Evolutionary conservation across 2,888 invertebrate genomes (phyloP), one percentile per base, ranked within the genome.

Genomic region (Ashinkailepas kermadecensis): DNA sequence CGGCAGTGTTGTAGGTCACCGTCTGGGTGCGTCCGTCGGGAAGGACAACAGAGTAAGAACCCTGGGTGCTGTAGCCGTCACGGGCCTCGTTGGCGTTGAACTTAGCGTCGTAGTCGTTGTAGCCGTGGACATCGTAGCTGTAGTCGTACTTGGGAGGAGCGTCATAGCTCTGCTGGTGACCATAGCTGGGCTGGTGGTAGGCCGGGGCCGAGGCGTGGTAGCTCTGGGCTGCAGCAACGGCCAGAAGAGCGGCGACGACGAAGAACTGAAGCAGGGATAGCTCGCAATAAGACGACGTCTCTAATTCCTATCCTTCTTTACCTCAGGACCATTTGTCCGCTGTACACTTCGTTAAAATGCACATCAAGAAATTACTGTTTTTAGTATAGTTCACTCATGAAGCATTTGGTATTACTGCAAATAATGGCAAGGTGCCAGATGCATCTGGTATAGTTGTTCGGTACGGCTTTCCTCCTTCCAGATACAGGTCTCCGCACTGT

Each of bases 21-120:
- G 59, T 82, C 81, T 83, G 83, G 58, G 79, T 83, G 70, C 83
- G 83, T 56, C 83, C 83, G 81, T 83, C 83, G 56, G 83, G 83
- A 21, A 83, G 83, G 81, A 80, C 82, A 12, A 83, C 83, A 11
- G 81, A 78, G 83, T 83, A 83, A 54, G 81, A 81, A 58, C 83
- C 83, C 81, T 83, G 81, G 62, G 82, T 81, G 81, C 81, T 83
- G 39, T 25, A 21, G 81, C 81, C 82, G 23, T 81, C 82, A 21
- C 83, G 81, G 64, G 81, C 81, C 65, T 54, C 64, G 62, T 83
- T 81, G 0, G 81, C 54, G 74, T 80, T 78, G 62, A 58, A 81
- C 79, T 80, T 70, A 82, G 81, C 70, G 70, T 80, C 80, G 62
- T 82, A 81, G 79, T 82, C 80, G 82, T 82, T 81, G 39, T 81